Evolutionary conservation across 2,113 vertebrate genomes (phyloP).

Genomic region (Thomomys bottae): DNA sequence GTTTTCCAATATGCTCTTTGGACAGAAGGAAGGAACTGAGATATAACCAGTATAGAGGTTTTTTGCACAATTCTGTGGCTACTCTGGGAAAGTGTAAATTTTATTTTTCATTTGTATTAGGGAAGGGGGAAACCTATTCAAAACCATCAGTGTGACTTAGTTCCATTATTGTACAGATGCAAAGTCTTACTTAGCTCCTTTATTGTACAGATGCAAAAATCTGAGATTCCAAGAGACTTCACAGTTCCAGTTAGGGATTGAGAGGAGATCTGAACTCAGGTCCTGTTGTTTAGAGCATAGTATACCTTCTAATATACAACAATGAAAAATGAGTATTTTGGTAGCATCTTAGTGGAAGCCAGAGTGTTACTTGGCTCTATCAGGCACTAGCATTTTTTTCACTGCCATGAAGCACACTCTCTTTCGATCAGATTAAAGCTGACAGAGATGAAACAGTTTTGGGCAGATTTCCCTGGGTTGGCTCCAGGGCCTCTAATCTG

Average conservation of each 20-base stretch:
- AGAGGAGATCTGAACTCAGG: conserved; percentile 43
- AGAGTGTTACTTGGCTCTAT: conserved; percentile 69
- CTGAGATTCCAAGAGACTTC: neutral
- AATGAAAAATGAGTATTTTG: conserved; percentile 68
- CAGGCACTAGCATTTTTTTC: conserved; percentile 75
- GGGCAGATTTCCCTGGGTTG: conserved; percentile 87
- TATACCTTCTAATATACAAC: neutral
- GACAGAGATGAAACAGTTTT: conserved; percentile 87
- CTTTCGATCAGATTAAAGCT: conserved; percentile 87
- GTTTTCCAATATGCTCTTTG: conserved; percentile 26
- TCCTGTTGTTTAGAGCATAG: neutral
- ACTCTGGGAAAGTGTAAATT: conserved; percentile 3
- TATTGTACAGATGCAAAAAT: conserved; percentile 39
- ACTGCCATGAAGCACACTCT: conserved; percentile 65
- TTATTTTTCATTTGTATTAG: conserved; percentile 47
- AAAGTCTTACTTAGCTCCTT: neutral
- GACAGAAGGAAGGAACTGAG: conserved; percentile 19
- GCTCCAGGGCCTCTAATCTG: conserved; percentile 88
- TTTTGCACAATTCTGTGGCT: conserved; percentile 5
- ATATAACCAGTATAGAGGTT: neutral
- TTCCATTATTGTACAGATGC: no score
- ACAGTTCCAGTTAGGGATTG: neutral
- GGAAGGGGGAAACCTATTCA: neutral
- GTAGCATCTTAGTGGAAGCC: conserved; percentile 54
- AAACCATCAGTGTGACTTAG: conserved; percentile 24